phyloP scores from a whole-genome alignment of 2,888 invertebrate species.

The Kryphioiulus occultus region DNA sequence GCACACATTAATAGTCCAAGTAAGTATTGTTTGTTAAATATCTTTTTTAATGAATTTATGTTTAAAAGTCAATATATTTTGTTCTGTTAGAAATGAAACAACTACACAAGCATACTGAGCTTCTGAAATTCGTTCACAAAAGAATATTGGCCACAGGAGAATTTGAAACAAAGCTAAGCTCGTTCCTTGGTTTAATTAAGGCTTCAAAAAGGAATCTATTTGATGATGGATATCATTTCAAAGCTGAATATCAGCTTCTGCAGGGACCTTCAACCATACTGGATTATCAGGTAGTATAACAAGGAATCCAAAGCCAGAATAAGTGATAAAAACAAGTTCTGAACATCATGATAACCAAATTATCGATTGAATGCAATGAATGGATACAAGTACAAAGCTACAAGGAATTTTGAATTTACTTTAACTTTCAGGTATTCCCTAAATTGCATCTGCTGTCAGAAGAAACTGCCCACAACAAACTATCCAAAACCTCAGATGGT shows the following conservation, averaged over 20 bases:
- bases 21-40: background rate
- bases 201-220: background rate
- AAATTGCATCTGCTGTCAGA: background rate
- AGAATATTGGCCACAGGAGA: background rate
- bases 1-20: background rate
- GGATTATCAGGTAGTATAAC: slow-evolving; percentile 1
- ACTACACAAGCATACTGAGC: background rate
- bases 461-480: background rate
- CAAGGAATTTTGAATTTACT: background rate
- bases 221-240: background rate
- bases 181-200: background rate
- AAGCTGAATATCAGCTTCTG: background rate
- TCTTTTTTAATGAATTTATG: background rate
- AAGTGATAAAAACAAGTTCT: background rate
- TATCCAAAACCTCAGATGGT: background rate
- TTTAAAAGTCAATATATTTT: background rate
- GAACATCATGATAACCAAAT: background rate
- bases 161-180: background rate
- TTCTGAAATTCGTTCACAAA: background rate
- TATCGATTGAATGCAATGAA: background rate
- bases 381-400: too few relatives aligned
- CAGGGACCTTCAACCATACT: background rate
- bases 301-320: too few relatives aligned
- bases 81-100: background rate
- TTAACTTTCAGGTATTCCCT: background rate